These are phyloP conservation scores for Archips xylosteana DNA, from an alignment of 2,888 invertebrate species.

Conservation along the genomic window DNA sequence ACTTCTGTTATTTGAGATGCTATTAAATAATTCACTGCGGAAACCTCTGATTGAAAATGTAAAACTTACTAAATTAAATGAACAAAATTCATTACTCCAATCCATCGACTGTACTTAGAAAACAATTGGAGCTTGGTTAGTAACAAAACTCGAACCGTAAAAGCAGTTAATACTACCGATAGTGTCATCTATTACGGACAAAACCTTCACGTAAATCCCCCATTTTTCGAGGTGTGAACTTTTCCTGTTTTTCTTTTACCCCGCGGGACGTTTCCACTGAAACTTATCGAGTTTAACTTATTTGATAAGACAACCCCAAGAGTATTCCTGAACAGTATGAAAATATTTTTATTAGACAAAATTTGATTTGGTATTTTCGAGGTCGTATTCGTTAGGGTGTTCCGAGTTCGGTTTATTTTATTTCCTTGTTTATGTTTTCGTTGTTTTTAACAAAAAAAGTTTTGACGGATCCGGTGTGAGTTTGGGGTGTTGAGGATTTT, in stretches of 20 bases:
- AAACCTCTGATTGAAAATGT: too few species aligned
- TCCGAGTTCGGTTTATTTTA: conserved; percentile 21
- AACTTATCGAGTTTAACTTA: conserved; percentile 76
- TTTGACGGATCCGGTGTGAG: conserved; percentile 4
- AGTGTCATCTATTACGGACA: conserved; percentile 26
- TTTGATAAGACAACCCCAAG: conserved; percentile 62
- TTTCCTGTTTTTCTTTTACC: conserved; percentile 56
- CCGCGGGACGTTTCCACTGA: conserved; percentile 53
- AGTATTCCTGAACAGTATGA: conserved; percentile 43
- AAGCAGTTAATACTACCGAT: conserved; percentile 13
- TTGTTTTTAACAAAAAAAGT: conserved; percentile 23
- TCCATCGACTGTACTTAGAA: neutral
- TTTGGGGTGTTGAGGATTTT: neutral
- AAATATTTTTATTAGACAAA: conserved; percentile 50
- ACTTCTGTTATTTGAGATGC: too few species aligned
- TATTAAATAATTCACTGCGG: too few species aligned
- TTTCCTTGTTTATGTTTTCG: conserved; percentile 15
- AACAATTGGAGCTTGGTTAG: neutral
- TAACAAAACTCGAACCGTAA: neutral
- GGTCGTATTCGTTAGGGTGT: conserved; percentile 34
- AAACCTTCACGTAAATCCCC: conserved; percentile 48
- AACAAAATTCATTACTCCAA: neutral
- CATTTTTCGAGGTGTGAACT: conserved; percentile 54
- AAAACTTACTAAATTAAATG: neutral
- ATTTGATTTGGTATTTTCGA: conserved; percentile 45